Percentiles rank a stretch among this genome's conserved stretches.
Evolutionary conservation across 2,797 vertebrate species (phyloP).

Genomic region (Euphonia xanthogaster): DNA sequence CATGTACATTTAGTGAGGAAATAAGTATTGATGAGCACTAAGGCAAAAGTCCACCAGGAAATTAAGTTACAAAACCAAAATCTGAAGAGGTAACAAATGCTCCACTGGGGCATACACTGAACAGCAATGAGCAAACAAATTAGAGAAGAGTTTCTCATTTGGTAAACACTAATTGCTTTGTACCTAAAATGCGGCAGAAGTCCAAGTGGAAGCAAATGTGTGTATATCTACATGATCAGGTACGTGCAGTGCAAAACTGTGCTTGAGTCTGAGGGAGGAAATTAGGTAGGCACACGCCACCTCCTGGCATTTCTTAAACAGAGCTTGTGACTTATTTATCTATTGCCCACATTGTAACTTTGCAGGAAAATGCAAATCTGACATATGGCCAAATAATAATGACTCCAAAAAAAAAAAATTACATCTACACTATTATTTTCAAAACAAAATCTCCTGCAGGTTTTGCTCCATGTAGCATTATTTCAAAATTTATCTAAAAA

Average conservation of each 20-base stretch:
- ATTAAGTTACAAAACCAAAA: background rate
- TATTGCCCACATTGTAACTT: background rate
- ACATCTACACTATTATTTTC: background rate
- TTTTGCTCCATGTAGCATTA: background rate
- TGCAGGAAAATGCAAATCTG: background rate
- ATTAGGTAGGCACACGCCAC: constrained; percentile 10
- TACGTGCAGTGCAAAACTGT: background rate
- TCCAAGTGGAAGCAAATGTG: background rate
- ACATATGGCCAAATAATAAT: background rate
- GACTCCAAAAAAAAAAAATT: background rate
- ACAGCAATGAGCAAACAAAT: background rate
- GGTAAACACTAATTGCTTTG: background rate
- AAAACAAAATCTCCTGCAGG: background rate
- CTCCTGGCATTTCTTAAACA: constrained; percentile 23
- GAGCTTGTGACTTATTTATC: background rate
- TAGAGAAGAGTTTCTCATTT: background rate
- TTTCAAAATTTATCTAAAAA: background rate
- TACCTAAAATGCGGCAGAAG: background rate
- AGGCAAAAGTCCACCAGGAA: background rate
- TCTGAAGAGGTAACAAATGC: background rate
- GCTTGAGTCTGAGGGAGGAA: background rate
- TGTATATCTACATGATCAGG: background rate
- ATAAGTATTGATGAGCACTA: background rate
- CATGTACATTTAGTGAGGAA: background rate
- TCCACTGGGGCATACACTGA: background rate